Evolutionary conservation across 2,113 vertebrate species (phyloP), one percentile per base, ranked within the genome.

Genomic region (Conger conger): DNA sequence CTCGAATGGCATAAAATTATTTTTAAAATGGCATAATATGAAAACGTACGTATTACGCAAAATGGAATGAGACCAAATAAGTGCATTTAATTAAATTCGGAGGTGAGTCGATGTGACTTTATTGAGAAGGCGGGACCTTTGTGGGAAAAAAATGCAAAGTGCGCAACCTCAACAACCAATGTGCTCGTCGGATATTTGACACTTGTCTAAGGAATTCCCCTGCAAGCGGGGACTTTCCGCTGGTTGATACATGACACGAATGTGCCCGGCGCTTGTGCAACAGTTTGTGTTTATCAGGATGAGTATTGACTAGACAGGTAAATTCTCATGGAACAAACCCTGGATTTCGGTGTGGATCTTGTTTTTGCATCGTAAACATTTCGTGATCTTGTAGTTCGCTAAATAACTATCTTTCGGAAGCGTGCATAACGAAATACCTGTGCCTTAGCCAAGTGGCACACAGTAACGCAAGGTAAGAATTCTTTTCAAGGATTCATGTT

Each of bases 141-240:
- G 78, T 15, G 40, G 7, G 20, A 5, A 79, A 38, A 5, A 79
- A 33, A 23, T 18, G 38, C 63, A 50, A 54, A 78, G 15, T 76
- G 73, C 76, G 18, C 73, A 30, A 4, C 83, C 1, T 20, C 8
- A 35, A 15, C 79, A 82, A n/a, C 85, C 85, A 86, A 86, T 86
- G 36, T 18, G 37, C 45, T 63, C 40, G 27, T 35, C n/a, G 50
- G n/a, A 76, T 18, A 3, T 40, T 35, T 80, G 83, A 68, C 83
- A 90, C 84, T 80, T 86, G 81, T 78, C 76, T 3, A 35, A 88
- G 95, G 95, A 96, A 95, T 95, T 95, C 94, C 95, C 95, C 85
- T 60, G 23, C 76, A 84, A 86, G 91, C 15, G 73, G 94, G 95
- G 94, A 93, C 86, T 94, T 96, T 96, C 95, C 95, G 86, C 86